phyloP scores from a whole-genome alignment of 2,113 vertebrate genomes.

The Dolichotis patagonum region DNA sequence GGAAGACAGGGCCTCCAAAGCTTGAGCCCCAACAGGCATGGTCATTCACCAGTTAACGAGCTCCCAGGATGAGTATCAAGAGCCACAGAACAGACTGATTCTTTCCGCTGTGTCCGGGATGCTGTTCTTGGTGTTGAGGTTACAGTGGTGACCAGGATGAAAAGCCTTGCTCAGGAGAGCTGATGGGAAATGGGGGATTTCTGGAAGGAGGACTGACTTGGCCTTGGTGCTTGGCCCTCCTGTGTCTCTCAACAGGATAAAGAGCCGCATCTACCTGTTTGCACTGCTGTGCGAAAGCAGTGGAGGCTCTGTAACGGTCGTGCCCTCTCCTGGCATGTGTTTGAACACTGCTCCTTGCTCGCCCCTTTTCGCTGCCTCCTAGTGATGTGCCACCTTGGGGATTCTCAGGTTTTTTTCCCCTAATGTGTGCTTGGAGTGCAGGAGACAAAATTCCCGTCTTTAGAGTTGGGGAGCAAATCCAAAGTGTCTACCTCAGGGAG shows the following conservation, averaged over 20 bases:
- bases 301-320: too few relatives aligned
- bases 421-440: neutral
- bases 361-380: neutral
- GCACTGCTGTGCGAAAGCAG: neutral
- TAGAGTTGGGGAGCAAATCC: neutral
- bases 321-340: neutral
- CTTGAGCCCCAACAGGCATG: neutral
- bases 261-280: rapidly evolving
- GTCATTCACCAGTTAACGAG: neutral
- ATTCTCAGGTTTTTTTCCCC: neutral
- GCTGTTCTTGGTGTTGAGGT: neutral
- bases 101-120: neutral
- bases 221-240: neutral
- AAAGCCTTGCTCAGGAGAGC: neutral
- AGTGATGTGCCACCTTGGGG: neutral
- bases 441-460: neutral
- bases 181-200: neutral
- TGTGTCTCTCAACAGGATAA: neutral
- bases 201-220: neutral
- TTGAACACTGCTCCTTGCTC: rapidly evolving
- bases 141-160: neutral
- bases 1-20: neutral
- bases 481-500: neutral
- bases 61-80: neutral
- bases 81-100: neutral